Evolutionary conservation across 2,888 invertebrate genomes (phyloP).

Genomic region (Ornithoptera alexandrae): DNA sequence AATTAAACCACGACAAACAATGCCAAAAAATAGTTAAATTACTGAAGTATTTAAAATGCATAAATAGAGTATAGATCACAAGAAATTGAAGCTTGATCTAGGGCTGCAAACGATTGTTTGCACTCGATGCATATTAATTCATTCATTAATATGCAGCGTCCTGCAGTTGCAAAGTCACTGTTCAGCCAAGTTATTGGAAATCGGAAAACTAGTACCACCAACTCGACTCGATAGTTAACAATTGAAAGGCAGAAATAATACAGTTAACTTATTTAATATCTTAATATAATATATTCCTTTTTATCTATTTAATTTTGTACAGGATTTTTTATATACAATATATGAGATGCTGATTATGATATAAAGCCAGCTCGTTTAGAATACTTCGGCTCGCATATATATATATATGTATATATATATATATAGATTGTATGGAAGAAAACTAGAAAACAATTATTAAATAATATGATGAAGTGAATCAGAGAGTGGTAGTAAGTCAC

Average conservation of each 20-base stretch:
- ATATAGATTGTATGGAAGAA: too few species aligned
- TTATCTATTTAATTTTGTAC: too few species aligned
- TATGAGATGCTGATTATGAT: too few species aligned
- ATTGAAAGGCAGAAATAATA: background rate
- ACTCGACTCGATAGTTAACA: background rate
- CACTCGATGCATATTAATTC: constrained; percentile 29
- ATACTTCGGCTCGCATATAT: too few species aligned
- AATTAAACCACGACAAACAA: background rate
- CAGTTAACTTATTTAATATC: too few species aligned
- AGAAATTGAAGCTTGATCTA: constrained; percentile 22
- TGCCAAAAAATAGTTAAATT: background rate
- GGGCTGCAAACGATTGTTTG: constrained; percentile 19
- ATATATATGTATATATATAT: too few species aligned
- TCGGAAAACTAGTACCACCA: constrained; percentile 1
- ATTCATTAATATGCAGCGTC: constrained; percentile 7
- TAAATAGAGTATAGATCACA: constrained; percentile 5
- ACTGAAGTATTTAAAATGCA: background rate
- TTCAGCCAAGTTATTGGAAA: constrained; percentile 19
- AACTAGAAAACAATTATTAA: too few species aligned
- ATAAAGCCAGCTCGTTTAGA: too few species aligned
- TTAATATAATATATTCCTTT: too few species aligned
- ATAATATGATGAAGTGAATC: too few species aligned
- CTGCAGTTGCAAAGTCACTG: constrained; percentile 17
- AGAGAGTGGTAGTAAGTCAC: too few species aligned
- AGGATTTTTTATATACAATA: too few species aligned